Base-by-base conservation (phyloP, 2,797 vertebrate genomes). In the Diplodus sargus region DNA sequence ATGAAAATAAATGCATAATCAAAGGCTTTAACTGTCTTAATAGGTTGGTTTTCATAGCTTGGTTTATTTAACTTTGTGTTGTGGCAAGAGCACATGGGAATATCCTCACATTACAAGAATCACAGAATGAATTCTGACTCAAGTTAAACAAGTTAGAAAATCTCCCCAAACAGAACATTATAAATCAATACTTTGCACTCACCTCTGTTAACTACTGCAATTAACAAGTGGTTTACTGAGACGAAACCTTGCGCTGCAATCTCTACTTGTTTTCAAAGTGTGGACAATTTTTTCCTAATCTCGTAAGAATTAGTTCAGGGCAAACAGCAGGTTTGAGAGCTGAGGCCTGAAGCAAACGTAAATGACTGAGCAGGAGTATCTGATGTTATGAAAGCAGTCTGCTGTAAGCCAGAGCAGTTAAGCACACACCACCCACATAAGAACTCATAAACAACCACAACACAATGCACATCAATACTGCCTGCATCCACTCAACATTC, bases 401-500 rank as follows among this genome's bases (percentile, higher is more conserved):
- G 81, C 79, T 86, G 75, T 87, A 82, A 91, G 87, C 79, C 87
- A 76, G 78, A 74, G 85, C 69, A 89, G 88, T 91, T 68, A 88
- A 91, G 77, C 81, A 87, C 85, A 92, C 90, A 89, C 87, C 90
- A 88, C 88, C 90, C 92, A 92, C 90, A 92, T 87, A 78, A 90
- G 81, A 87, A 81, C 83, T 88, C 90, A 90, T 90, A 91, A 92
- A 92, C 90, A 92, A 85, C 87, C 78, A 81, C 82, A 89, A 82
- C 80, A 90, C 89, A 94, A 91, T 81, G 90, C 68, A 89, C 91
- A 92, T 87, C 87, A 88, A 90, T 85, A 67, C 85, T 72, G 91
- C 88, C 90, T 89, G 91, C 70, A 91, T 91, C 51, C 87, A 90
- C 91, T 90, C 87, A 83, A 84, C 91, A 93, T 91, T 93, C 91